Evolutionary conservation across 1,140 invertebrate species (phyloP), one percentile per base, ranked within the genome.

Genomic region (Drosophila gunungcola): DNA sequence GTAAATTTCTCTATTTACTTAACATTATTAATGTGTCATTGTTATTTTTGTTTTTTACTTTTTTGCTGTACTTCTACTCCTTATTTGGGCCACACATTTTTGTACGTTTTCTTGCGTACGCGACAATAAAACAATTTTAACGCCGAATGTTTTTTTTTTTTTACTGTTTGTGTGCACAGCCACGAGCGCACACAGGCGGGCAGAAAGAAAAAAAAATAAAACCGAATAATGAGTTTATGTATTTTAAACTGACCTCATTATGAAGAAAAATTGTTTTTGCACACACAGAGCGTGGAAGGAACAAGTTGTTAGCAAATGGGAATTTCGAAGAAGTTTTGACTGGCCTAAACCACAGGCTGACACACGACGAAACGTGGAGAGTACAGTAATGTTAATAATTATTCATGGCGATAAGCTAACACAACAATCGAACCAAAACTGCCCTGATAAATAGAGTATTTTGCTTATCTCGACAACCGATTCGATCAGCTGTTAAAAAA

Each of bases 31-130:
- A 76, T 75, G 53, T 76, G 46, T 58, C 48, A 55, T 55, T 67
- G 73, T 53, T 48, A 16, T 25, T 58, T 56, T 56, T 73, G 27
- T 25, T 16, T 51, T 52, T 34, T 7, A 21, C 11, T n/a, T 68
- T 72, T 55, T 41, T 52, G 46, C 54, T 60, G 67, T 55, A 69
- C 49, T 58, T 32, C 36, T 75, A 75, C 21, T 67, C 73, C 73
- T 48, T 76, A 76, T 76, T 76, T 76, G 73, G 73, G 73, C 61
- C 72, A 76, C 73, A 76, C 72, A 76, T 76, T 76, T 76, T 58
- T 76, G 73, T 75, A 76, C 73, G 73, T 76, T 46, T 75, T 76
- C 73, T 76, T 76, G 73, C 73, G 73, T 76, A 76, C 73, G 73
- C 73, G 72, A 76, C 73, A 76, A 76, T 76, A 70, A 70, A 70